These are phyloP conservation scores for Bolinopsis microptera DNA, from an alignment of 37 sponge, comb jelly and placozoan species.

Conservation along the genomic window DNA sequence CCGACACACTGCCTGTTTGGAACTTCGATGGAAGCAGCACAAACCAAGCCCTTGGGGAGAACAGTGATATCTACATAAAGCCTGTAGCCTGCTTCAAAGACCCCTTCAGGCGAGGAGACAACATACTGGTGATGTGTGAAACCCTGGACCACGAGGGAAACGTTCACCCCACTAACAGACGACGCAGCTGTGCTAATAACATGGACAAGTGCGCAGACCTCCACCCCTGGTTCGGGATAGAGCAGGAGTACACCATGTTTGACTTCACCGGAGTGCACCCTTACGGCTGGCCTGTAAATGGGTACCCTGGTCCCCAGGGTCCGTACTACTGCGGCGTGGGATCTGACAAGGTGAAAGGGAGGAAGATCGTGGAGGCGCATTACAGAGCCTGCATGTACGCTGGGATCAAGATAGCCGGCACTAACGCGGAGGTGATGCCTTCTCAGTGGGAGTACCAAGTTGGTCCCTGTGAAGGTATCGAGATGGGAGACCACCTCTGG, in stretches of 20 bases:
- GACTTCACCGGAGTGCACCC: constrained; percentile 74
- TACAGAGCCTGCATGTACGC: constrained; percentile 68
- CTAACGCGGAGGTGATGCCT: constrained; percentile 68
- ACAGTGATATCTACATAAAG: constrained; percentile 86
- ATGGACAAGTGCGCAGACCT: neutral
- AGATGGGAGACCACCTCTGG: constrained; percentile 73
- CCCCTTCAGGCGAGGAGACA: constrained; percentile 69
- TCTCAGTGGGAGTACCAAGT: constrained; percentile 71
- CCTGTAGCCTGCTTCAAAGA: constrained; percentile 79
- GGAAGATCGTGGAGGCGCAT: constrained; percentile 69
- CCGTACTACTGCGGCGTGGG: constrained; percentile 95
- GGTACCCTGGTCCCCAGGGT: constrained; percentile 84
- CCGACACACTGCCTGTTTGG: constrained; percentile 81
- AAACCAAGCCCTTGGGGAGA: constrained; percentile 76
- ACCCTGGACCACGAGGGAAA: constrained; percentile 69
- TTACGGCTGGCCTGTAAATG: constrained; percentile 89
- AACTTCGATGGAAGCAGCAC: constrained; percentile 95
- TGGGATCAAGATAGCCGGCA: constrained; percentile 68
- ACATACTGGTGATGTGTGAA: constrained; percentile 81
- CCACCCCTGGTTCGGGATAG: constrained; percentile 92
- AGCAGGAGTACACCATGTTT: constrained; percentile 88
- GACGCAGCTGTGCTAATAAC: constrained; percentile 66
- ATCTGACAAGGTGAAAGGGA: constrained; percentile 27
- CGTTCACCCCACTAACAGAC: constrained; percentile 70
- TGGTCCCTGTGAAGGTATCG: constrained; percentile 69